Evolutionary conservation across 2,888 invertebrate species (phyloP), one percentile per base, ranked within the genome.

Genomic region (Ochropleura plecta): DNA sequence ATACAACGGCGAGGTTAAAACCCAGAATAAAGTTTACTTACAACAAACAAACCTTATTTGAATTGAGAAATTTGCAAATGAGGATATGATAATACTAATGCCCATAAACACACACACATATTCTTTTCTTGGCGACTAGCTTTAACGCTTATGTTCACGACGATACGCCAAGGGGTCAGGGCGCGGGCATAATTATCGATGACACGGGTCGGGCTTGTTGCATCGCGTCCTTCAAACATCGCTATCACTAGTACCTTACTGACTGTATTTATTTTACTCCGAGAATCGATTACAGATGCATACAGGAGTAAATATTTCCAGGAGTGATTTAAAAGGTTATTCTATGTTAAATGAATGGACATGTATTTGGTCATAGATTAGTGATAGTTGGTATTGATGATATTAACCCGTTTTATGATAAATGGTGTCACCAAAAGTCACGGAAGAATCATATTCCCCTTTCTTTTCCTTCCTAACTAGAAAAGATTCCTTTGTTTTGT

Each of bases 171-270:
- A 90, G 89, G 87, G 95, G 95, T 94, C 95, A 95, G 92, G 92
- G 92, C 90, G 90, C 88, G 86, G 57, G 85, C 81, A 69, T 91
- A 93, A 95, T 95, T 95, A 95, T 90, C 91, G 94, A 95, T 95
- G 95, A 93, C 94, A 95, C 93, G 95, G 94, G 90, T 88, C 82
- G 70, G 83, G 84, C 86, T 76, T 78, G 86, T 86, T 87, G 88
- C 86, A 80, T 81, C 88, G 82, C 90, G 91, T 91, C 91, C 92
- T 94, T 92, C 91, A 89, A 92, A 90, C 89, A 80, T 57, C 9
- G 72, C 81, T 59, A 71, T 82, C 85, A 76, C 66, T 63, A 59
- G 55, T 46, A 46, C 40, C 10, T 5, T 0, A 65, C 48, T 48
- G 69, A 16, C 51, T 71, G 57, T 84, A 81, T 84, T 82, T 82